A percentile compares a stretch with the other conserved stretches of the same genome.
These are phyloP conservation scores for Endotricha flammealis DNA, from an alignment of 2,888 invertebrate species.

Conservation along the genomic window DNA sequence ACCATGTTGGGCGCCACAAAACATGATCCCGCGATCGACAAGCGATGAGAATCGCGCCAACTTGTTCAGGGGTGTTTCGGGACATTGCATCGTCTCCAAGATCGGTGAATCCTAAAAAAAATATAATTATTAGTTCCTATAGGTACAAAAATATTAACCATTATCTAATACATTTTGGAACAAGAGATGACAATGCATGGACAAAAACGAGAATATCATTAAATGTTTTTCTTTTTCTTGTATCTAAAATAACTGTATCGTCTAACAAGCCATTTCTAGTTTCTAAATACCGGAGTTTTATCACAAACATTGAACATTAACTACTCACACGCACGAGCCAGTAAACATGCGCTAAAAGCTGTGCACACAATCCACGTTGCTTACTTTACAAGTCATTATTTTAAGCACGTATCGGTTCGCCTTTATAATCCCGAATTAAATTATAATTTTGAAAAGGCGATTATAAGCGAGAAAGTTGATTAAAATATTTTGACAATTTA, in stretches of 20 bases:
- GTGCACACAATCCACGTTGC: conserved; percentile 21
- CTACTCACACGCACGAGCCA: conserved; percentile 20
- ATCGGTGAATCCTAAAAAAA: conserved; percentile 64
- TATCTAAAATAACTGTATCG: conserved; percentile 2
- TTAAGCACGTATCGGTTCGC: conserved; percentile 10
- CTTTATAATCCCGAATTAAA: too few species aligned
- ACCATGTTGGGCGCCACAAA: conserved; percentile 80
- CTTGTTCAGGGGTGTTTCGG: conserved; percentile 40
- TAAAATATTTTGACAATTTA: too few species aligned
- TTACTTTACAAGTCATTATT: conserved; percentile 9
- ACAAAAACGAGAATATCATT: too few species aligned
- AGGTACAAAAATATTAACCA: too few species aligned
- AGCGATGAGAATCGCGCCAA: conserved; percentile 53
- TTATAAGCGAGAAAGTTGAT: too few species aligned
- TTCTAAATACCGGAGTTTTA: conserved; percentile 11
- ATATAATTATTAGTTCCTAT: too few species aligned
- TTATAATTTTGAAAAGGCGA: too few species aligned
- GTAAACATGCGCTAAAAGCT: conserved; percentile 31
- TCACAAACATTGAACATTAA: conserved; percentile 11
- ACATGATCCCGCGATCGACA: conserved; percentile 76
- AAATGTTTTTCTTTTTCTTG: neutral
- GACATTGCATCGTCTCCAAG: conserved; percentile 55
- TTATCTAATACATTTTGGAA: too few species aligned
- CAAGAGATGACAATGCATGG: too few species aligned
- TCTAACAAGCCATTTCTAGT: conserved; percentile 13